A percentile compares a stretch with the other conserved stretches of the same genome.
Evolutionary conservation across 1,140 invertebrate genomes (phyloP).

Genomic region (Penaeus indicus): DNA sequence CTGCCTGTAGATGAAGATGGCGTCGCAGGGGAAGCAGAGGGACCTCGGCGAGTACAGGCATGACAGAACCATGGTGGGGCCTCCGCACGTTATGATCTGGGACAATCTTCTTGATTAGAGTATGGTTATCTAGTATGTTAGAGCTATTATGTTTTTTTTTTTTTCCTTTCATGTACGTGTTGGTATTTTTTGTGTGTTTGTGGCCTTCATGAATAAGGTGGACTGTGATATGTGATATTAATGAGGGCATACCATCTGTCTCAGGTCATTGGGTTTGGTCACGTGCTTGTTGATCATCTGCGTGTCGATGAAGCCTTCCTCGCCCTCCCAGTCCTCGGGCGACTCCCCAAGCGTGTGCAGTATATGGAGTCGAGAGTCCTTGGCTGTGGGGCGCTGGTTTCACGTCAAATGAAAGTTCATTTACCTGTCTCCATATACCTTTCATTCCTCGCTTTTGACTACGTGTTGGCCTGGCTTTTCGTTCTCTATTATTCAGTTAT

Average conservation of each 20-base stretch:
- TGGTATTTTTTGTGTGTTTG: too few relatives aligned
- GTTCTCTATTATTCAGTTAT: too few relatives aligned
- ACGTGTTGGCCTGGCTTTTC: too few relatives aligned
- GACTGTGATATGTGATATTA: too few relatives aligned
- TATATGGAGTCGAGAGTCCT: background rate
- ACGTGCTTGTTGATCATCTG: background rate
- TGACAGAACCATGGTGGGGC: slow-evolving; percentile 46
- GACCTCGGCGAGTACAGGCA: slow-evolving; percentile 36
- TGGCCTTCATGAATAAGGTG: too few relatives aligned
- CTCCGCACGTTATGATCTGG: slow-evolving; percentile 61
- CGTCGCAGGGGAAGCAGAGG: slow-evolving; percentile 38
- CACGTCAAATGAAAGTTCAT: too few relatives aligned
- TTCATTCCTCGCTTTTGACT: too few relatives aligned
- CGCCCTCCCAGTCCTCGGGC: slow-evolving; percentile 39
- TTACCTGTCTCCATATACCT: too few relatives aligned
- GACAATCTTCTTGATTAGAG: background rate
- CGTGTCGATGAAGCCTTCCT: slow-evolving; percentile 8
- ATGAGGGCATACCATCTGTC: background rate
- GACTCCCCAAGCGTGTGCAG: slow-evolving; percentile 26
- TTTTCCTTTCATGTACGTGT: too few relatives aligned
- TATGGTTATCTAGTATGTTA: too few relatives aligned
- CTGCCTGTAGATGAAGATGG: slow-evolving; percentile 56
- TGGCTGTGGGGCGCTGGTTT: background rate
- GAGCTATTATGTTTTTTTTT: too few relatives aligned
- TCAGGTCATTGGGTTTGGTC: background rate